Evolutionary conservation across 2,797 vertebrate species (phyloP), one percentile per base, ranked within the genome.

Genomic region (Gymnoscopelus braueri): DNA sequence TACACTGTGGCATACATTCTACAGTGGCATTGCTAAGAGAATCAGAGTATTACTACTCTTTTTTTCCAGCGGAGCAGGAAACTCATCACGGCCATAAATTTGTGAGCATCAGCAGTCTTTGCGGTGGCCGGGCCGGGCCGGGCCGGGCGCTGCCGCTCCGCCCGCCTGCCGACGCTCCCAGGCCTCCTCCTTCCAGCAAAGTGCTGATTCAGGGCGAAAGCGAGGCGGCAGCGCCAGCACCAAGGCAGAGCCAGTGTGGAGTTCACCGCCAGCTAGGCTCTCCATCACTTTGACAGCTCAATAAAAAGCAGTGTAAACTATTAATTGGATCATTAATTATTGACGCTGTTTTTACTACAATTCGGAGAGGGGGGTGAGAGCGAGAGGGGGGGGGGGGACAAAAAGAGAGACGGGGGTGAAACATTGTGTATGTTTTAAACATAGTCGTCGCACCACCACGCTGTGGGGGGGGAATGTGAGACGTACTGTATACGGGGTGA

Each of bases 251-350:
- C 32, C 5, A 35, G 32, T 35, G 32, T 35, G 61, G 87, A 88
- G 88, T 89, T 81, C 81, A 90, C 81, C 67, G 80, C 50, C 64
- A 81, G 84, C 88, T 5, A 80, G 84, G 83, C 85, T 91, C 91
- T 95, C 93, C 90, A 94, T 96, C 95, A 95, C 89, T 92, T 89
- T 95, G 93, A 94, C 94, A 95, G 85, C 87, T 91, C 92, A 95
- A 94, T 94, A 95, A 95, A 96, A 95, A 92, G 79, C 89, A 92
- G 89, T 94, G 93, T 94, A 95, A 95, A 94, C 90, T 91, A 94
- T 93, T 95, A 95, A 96, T 95, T 95, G 93, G 90, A 91, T 94
- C 93, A 95, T 95, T 95, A 95, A 94, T 95, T 96, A 95, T 88
- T 95, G 93, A 94, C 89, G 86, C 91, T 87, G 72, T 88, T 89